Evolutionary conservation across 2,797 vertebrate species (phyloP), one percentile per base, ranked within the genome.

Genomic region (Anabas testudineus): DNA sequence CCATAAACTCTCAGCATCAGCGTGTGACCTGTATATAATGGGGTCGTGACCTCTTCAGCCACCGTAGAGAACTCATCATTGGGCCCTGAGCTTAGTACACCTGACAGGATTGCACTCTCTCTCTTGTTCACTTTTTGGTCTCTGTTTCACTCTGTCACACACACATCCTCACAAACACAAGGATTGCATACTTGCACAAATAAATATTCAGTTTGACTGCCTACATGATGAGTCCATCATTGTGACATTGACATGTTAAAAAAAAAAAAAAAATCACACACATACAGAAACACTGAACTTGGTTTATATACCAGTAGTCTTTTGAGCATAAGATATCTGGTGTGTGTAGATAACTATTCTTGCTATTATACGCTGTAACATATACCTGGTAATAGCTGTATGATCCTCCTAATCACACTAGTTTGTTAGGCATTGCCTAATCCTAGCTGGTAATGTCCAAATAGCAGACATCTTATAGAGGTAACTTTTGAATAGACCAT

Each of bases 31-130:
- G 62, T 16, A 0, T 51, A 46, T 82, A 82, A 87, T 82, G 74
- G 77, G 80, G 74, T 79, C 14, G 4, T 57, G 74, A 52, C 60
- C 67, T 45, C 62, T 78, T 13, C 66, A 69, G 36, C 71, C 71
- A 51, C 81, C 58, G 74, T 63, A 70, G 74, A 71, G 67, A 82
- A 74, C 68, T 76, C 74, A 60, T 80, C 76, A 73, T 51, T 49
- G 58, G 42, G 28, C 45, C 54, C 56, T 75, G 61, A 64, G 55
- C 78, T 69, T 75, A 81, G 59, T 78, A 58, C 51, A 81, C 46
- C 48, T 71, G 79, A 84, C 72, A 69, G 22, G 12, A 2, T 37
- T 16, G 5, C 18, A 16, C 16, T 41, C 3, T 13, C 37, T 2
- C 12, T 14, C 10, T n/a, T n/a, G n/a, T n/a, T 2, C 56, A 18